Percentiles rank a stretch among this genome's conserved stretches.
Evolutionary conservation across 2,888 invertebrate species (phyloP).

Genomic region (Toxonevra muliebris): DNA sequence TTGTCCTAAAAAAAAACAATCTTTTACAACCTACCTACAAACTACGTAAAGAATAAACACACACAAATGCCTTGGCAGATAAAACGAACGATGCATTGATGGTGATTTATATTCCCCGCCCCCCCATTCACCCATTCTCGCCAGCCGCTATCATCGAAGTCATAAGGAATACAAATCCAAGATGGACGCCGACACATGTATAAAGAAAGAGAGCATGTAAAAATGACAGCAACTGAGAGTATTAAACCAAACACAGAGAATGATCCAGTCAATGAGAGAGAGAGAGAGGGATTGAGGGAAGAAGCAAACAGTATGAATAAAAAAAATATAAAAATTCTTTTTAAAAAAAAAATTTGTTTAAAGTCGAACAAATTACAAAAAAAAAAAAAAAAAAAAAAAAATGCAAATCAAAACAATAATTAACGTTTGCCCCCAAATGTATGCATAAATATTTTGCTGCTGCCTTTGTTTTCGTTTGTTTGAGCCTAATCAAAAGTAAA

Average conservation of each 20-base stretch:
- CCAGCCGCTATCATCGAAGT: too few species aligned
- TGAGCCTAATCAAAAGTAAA: too few species aligned
- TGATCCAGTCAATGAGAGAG: slow-evolving; percentile 17
- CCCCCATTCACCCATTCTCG: too few species aligned
- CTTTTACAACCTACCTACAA: slow-evolving; percentile 21
- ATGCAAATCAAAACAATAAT: too few species aligned
- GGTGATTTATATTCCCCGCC: slow-evolving; percentile 28
- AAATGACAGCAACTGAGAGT: too few species aligned
- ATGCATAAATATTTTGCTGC: too few species aligned
- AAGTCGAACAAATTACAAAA: slow-evolving; percentile 8
- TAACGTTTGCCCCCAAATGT: background rate
- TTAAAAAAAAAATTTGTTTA: slow-evolving; percentile 23
- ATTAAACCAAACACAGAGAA: background rate
- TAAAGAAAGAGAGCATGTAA: too few species aligned
- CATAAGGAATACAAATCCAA: too few species aligned
- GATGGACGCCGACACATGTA: too few species aligned
- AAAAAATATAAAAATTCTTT: slow-evolving; percentile 53
- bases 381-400: too few species aligned
- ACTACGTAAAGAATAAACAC: slow-evolving; percentile 3
- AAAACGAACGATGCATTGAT: background rate
- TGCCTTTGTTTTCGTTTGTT: too few species aligned
- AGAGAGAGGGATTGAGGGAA: slow-evolving; percentile 41
- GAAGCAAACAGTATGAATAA: slow-evolving; percentile 62
- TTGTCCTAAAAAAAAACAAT: slow-evolving; percentile 33
- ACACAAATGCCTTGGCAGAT: background rate